Conservation (phyloP, 2,888 invertebrate species). For the Cryptosula pallasiana region DNA sequence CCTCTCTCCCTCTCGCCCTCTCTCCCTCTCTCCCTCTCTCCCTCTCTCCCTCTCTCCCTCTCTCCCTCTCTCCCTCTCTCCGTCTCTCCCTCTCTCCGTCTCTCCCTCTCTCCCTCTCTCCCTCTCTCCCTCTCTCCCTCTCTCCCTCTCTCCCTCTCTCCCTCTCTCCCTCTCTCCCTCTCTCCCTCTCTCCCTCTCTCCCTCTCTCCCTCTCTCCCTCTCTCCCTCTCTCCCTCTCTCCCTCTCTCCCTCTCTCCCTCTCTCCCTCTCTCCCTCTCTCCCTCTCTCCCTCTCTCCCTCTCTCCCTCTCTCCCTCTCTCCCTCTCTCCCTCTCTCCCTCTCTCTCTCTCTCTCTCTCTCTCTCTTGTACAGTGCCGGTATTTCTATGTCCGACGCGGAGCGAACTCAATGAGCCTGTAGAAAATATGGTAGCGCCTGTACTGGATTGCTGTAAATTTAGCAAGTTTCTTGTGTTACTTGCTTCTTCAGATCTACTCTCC, state of each 20-base stretch:
- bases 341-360: not conserved
- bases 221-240: not conserved
- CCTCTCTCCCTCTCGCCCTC: not conserved
- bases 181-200: not conserved
- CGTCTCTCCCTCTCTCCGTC: not conserved
- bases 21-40: not conserved
- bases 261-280: not conserved
- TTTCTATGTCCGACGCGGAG: no score
- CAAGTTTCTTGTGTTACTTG: no score
- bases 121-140: conserved; percentile 2
- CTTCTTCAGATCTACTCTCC: no score
- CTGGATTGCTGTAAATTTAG: no score
- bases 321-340: not conserved
- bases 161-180: not conserved
- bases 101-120: conserved; percentile 2
- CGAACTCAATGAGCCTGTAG: no score
- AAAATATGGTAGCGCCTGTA: no score
- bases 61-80: conserved; percentile 2
- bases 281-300: not conserved
- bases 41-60: conserved; percentile 2
- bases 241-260: not conserved
- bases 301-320: not conserved
- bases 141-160: not conserved
- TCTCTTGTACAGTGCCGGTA: no score
- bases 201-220: not conserved